Base-by-base conservation (phyloP, 2,113 vertebrate species). In the Labrus mixtus region DNA sequence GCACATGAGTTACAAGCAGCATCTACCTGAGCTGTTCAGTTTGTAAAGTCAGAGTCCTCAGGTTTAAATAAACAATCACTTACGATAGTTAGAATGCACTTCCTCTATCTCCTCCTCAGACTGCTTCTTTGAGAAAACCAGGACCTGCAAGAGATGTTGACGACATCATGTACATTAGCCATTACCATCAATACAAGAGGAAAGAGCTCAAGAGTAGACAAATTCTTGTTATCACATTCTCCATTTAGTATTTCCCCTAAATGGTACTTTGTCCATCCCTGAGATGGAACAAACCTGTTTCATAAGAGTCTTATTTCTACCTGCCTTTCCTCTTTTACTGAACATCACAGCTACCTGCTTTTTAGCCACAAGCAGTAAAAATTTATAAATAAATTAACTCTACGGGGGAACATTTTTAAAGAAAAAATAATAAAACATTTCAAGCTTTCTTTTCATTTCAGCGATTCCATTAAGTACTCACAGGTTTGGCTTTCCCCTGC, bases 91-190 rank as follows among this genome's bases (percentile, higher is more conserved):
- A 73, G 94, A 83, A 37, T 98, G 97, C 81, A 98, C 85, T 83
- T 95, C 92, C 37, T 99, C 96, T 82, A 99, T 98, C 92, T 99
- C 95, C 56, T 95, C 81, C 83, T 96, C 94, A 20, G 95, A 96
- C 82, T 96, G 95, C 39, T 95, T 93, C 91, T 98, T 99, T n/a
- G 94, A 94, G 90, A 98, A 97, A 82, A 94, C 87, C 95, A 99
- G 86, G 60, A 88, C 92, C 97, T 98, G 87, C 39, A 94, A 90
- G 56, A 84, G 62, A 71, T 81, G 84, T 68, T 86, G 72, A 83
- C 73, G 48, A 74, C 1, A 41, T 17, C 46, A 48, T 19, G 46
- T 7, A 48, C 15, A 48, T 0, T 4, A 45, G 2, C 13, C 12
- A 15, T 16, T 16, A 15, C 43, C 9, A 16, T 16, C 43, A 12